phyloP scores from a whole-genome alignment of 2,113 vertebrate genomes.

The Fulica atra region DNA sequence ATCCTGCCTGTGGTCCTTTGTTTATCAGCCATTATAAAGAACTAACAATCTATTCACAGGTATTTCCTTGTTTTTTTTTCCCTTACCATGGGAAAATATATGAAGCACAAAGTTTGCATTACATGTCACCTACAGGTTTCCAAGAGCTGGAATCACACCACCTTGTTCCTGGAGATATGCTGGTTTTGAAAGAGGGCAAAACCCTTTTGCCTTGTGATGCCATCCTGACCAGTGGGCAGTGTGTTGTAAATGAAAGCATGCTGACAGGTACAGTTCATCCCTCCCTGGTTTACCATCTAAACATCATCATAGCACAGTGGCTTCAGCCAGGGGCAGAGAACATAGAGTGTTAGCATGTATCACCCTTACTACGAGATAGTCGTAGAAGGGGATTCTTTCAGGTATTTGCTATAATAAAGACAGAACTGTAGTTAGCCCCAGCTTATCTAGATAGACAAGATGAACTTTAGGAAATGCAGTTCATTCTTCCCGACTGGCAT shows the following conservation, averaged over 20 bases:
- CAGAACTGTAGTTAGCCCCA: neutral
- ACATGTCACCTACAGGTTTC: slow-evolving; percentile 58
- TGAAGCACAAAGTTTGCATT: neutral
- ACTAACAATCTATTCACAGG: neutral
- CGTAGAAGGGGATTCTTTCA: neutral
- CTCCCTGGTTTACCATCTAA: neutral
- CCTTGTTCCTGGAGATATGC: slow-evolving; percentile 80
- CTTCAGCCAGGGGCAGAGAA: neutral
- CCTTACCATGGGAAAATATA: neutral
- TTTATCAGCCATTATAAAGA: neutral
- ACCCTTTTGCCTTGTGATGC: slow-evolving; percentile 78
- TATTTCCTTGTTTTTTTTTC: neutral
- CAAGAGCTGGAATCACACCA: slow-evolving; percentile 72
- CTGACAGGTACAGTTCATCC: slow-evolving; percentile 75
- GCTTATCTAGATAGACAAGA: neutral
- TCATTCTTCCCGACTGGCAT: neutral
- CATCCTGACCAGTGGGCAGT: slow-evolving; percentile 74
- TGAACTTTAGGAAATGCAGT: neutral
- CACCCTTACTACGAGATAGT: neutral
- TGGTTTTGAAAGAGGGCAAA: slow-evolving; percentile 72
- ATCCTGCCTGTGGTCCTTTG: neutral
- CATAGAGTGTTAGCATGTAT: neutral
- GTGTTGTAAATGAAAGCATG: slow-evolving; percentile 81
- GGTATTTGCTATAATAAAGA: neutral
- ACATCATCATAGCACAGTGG: neutral